These are phyloP conservation scores for Microcebus jonahi DNA, from an alignment of 2,113 vertebrate species.

Conservation along the genomic window DNA sequence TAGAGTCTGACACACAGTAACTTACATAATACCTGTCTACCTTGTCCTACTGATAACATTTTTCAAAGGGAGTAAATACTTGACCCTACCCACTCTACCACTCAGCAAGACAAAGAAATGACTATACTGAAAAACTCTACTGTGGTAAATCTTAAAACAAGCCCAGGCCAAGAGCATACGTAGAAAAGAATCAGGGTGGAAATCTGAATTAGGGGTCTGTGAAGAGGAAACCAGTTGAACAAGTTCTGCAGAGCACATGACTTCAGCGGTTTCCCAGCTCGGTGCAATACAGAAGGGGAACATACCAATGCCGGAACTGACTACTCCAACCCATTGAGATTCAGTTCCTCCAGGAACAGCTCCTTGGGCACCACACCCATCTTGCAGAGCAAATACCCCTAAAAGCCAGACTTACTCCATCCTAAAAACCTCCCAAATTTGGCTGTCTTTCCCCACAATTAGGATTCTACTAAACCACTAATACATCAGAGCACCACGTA, in stretches of 20 bases:
- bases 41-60: not conserved
- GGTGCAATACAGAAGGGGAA: slow-evolving; percentile 69
- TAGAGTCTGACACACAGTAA: not conserved
- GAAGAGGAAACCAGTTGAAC: slow-evolving; percentile 77
- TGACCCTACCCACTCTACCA: not conserved
- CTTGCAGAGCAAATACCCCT: not conserved
- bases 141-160: slow-evolving; percentile 65
- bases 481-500: not conserved
- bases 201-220: slow-evolving; percentile 68
- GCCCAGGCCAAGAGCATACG: slow-evolving; percentile 36
- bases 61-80: not conserved
- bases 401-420: not conserved
- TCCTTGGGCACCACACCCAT: slow-evolving; percentile 32
- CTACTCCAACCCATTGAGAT: slow-evolving; percentile 56
- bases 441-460: not conserved
- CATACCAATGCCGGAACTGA: slow-evolving; percentile 70
- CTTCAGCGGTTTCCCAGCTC: slow-evolving; percentile 59
- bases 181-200: slow-evolving; percentile 22
- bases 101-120: slow-evolving; percentile 37
- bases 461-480: not conserved
- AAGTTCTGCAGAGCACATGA: slow-evolving; percentile 71
- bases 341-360: slow-evolving; percentile 73
- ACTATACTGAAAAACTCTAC: slow-evolving; percentile 14
- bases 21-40: slow-evolving; percentile 9
- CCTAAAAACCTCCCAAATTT: not conserved